Conservation (phyloP, 2,797 vertebrate genomes). For the Poecilia wingei region DNA sequence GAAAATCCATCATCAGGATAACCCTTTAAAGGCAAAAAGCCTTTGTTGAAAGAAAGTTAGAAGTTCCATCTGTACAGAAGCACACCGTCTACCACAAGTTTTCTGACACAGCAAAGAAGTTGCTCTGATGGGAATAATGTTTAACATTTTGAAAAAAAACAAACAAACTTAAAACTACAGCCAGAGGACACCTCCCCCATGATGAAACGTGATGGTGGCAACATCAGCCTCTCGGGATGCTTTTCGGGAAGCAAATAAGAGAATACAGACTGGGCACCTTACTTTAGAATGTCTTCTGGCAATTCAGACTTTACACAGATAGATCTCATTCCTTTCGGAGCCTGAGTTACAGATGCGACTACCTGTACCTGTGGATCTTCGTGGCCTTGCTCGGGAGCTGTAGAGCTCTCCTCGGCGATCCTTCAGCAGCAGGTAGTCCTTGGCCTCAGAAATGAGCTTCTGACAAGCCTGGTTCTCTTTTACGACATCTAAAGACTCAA, state of each 20-base stretch:
- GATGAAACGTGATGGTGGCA: not conserved
- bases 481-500: slow-evolving; percentile 81
- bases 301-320: not conserved
- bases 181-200: not conserved
- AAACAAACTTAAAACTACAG: not conserved
- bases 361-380: slow-evolving; percentile 78
- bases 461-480: slow-evolving; percentile 81
- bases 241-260: not conserved
- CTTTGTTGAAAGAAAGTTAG: not conserved
- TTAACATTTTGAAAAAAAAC: not conserved
- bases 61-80: not conserved
- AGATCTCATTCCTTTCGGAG: not conserved
- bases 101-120: not conserved
- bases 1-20: not conserved
- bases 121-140: not conserved
- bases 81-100: not conserved
- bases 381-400: slow-evolving; percentile 78
- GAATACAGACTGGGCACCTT: not conserved
- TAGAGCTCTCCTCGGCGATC: slow-evolving; percentile 85
- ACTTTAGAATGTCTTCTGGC: not conserved
- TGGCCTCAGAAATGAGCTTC: slow-evolving; percentile 84
- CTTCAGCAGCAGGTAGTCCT: slow-evolving; percentile 85
- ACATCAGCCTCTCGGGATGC: not conserved
- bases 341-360: not conserved
- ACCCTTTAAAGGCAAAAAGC: not conserved